phyloP scores from a whole-genome alignment of 2,888 invertebrate genomes.

The Metallyticus violacea region DNA sequence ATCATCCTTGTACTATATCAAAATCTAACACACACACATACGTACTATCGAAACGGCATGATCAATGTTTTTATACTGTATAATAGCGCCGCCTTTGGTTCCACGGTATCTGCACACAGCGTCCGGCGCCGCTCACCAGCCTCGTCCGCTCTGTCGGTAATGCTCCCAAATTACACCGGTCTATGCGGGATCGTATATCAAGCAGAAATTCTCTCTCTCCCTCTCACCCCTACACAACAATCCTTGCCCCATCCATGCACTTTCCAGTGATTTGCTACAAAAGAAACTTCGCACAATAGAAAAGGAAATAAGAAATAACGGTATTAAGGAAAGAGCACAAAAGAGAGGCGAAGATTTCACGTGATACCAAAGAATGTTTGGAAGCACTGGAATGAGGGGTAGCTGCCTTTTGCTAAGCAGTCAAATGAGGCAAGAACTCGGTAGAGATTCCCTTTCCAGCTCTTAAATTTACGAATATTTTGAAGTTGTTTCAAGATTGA shows the following conservation, averaged over 20 bases:
- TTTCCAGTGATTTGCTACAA: too few relatives aligned
- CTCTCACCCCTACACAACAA: too few relatives aligned
- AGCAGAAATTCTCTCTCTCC: background rate
- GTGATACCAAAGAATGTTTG: background rate
- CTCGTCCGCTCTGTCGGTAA: background rate
- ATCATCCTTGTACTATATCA: too few relatives aligned
- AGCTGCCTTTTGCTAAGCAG: too few relatives aligned
- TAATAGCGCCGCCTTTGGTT: too few relatives aligned
- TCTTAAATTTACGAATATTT: too few relatives aligned
- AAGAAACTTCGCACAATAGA: background rate
- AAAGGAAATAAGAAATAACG: background rate
- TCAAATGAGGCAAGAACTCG: too few relatives aligned
- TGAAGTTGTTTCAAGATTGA: too few relatives aligned
- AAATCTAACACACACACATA: too few relatives aligned
- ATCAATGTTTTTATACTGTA: background rate
- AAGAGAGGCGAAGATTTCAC: background rate
- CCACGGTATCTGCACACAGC: background rate
- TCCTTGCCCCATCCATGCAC: too few relatives aligned
- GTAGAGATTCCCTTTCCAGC: too few relatives aligned
- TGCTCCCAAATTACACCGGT: conserved; percentile 15
- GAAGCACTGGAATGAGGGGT: too few relatives aligned
- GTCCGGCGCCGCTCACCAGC: background rate
- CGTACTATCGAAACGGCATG: background rate
- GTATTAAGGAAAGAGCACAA: background rate
- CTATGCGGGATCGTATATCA: conserved; percentile 17